Evolutionary conservation across 2,888 invertebrate genomes (phyloP).

Genomic region (Tuberolachnus salignus): DNA sequence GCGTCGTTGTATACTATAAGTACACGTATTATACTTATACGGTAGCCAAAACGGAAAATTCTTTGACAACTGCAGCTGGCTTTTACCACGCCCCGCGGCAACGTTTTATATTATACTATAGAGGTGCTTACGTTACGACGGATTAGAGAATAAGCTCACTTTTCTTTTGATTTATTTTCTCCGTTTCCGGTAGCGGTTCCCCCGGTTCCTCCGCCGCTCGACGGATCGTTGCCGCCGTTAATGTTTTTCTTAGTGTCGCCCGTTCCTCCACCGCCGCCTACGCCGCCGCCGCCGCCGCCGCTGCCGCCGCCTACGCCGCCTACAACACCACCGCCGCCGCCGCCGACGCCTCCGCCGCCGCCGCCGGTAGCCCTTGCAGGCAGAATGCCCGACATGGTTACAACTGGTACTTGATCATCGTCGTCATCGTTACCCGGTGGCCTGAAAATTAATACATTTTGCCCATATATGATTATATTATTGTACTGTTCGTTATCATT

Average conservation of each 20-base stretch:
- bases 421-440: neutral
- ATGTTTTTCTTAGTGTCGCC: slow-evolving; percentile 30
- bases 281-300: neutral
- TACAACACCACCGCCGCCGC: too few relatives aligned
- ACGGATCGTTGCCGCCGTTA: neutral
- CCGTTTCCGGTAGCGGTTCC: neutral
- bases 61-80: too few relatives aligned
- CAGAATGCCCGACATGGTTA: slow-evolving; percentile 37
- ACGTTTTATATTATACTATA: too few relatives aligned
- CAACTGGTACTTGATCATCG: slow-evolving; percentile 41
- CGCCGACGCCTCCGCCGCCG: neutral
- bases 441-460: too few relatives aligned
- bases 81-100: too few relatives aligned
- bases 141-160: neutral
- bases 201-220: neutral
- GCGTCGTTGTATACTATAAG: too few relatives aligned
- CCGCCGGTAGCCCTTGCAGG: slow-evolving; percentile 11
- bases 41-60: too few relatives aligned
- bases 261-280: neutral
- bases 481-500: too few relatives aligned
- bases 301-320: neutral
- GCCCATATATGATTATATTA: too few relatives aligned
- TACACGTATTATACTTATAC: too few relatives aligned
- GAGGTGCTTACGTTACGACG: too few relatives aligned
- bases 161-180: slow-evolving; percentile 20